These are phyloP conservation scores for Bombylius major DNA, from an alignment of 2,888 invertebrate species.

Conservation along the genomic window DNA sequence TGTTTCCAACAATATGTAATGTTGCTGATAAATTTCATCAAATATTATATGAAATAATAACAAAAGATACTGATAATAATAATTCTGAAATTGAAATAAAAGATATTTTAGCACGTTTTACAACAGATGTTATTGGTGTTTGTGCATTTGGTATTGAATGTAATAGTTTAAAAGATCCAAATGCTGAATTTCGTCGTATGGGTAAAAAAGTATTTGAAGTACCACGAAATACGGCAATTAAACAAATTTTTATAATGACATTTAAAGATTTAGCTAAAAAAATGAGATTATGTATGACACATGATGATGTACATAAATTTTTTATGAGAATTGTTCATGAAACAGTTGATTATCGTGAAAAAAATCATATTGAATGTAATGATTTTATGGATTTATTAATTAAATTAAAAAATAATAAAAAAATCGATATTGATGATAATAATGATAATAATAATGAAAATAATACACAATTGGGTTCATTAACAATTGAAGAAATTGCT, in stretches of 20 bases:
- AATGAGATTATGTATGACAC: conserved; percentile 1
- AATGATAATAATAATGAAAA: conserved; percentile 12
- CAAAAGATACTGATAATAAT: conserved; percentile 27
- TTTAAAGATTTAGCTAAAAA: conserved; percentile 2
- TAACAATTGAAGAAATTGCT: conserved; percentile 38
- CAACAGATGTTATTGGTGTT: conserved; percentile 35
- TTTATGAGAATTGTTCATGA: conserved; percentile 28
- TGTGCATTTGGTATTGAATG: conserved; percentile 34
- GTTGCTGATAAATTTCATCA: conserved; percentile 15
- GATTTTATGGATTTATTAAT: conserved; percentile 43
- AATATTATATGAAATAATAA: conserved; percentile 15
- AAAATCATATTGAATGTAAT: conserved; percentile 30
- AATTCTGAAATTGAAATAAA: conserved; percentile 35
- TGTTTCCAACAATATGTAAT: conserved; percentile 25
- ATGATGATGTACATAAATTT: conserved; percentile 23
- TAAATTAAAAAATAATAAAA: conserved; percentile 28
- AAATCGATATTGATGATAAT: not conserved
- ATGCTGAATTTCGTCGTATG: conserved; percentile 22
- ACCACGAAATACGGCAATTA: conserved; percentile 14
- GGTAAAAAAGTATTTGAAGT: conserved; percentile 9
- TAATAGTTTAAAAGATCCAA: conserved; percentile 25
- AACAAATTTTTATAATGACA: not conserved
- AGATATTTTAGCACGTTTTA: conserved; percentile 30
- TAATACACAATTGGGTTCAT: conserved; percentile 26
- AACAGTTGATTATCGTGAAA: conserved; percentile 32